These are phyloP conservation scores for Pseudomyrmex dendroicus DNA, from an alignment of 1,140 invertebrate genomes.

Conservation along the genomic window DNA sequence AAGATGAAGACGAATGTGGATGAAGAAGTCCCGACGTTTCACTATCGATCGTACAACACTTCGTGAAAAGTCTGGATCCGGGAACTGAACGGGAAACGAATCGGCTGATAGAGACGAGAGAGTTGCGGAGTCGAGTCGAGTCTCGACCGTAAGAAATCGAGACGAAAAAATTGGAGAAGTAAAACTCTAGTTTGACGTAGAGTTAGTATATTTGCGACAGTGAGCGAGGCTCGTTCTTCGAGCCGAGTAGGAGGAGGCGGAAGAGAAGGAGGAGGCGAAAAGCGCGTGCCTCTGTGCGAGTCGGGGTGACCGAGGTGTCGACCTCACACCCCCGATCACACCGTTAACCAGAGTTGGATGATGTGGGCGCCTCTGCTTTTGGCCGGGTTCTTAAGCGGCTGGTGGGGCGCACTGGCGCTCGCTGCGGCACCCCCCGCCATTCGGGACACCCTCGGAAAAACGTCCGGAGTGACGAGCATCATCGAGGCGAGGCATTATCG, in stretches of 20 bases:
- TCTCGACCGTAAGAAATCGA: constrained; percentile 15
- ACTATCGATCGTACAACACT: constrained; percentile 73
- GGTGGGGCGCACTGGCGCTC: constrained; percentile 79
- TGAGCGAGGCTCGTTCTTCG: constrained; percentile 15
- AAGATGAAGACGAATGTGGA: constrained; percentile 69
- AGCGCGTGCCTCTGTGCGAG: constrained; percentile 59
- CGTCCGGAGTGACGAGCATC: constrained; percentile 54
- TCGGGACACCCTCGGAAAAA: constrained; percentile 67
- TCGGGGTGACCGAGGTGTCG: constrained; percentile 71
- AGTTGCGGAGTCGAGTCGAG: constrained; percentile 15
- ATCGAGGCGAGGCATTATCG: constrained; percentile 52
- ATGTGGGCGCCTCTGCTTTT: constrained; percentile 83
- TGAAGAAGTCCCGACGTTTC: constrained; percentile 64
- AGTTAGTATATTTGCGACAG: not conserved
- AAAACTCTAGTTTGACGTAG: constrained; percentile 26
- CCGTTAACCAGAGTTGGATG: constrained; percentile 78
- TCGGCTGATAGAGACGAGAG: constrained; percentile 27
- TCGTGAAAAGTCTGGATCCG: constrained; percentile 66
- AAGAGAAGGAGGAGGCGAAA: constrained; percentile 15
- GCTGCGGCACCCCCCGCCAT: constrained; percentile 79
- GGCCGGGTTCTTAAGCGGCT: constrained; percentile 82
- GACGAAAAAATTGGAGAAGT: constrained; percentile 25
- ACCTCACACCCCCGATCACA: constrained; percentile 73
- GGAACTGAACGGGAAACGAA: not conserved
- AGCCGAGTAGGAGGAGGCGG: constrained; percentile 13